Evolutionary conservation across 2,797 vertebrate genomes (phyloP).

Genomic region (Myotis daubentonii): DNA sequence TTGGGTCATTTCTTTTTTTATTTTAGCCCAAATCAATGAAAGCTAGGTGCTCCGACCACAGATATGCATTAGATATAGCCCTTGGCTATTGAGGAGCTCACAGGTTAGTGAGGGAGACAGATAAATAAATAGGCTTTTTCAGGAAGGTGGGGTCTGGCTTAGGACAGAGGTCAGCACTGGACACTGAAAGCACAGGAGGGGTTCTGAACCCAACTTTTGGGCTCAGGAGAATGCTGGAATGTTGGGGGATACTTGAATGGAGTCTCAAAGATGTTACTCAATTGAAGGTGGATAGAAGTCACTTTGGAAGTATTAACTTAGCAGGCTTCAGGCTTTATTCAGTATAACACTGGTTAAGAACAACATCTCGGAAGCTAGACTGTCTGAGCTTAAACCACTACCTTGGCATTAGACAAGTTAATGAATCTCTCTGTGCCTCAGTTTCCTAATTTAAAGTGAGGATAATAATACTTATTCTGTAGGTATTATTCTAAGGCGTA

Average conservation of each 20-base stretch:
- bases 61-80: not conserved
- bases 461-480: not conserved
- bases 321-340: not conserved
- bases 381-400: not conserved
- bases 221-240: not conserved
- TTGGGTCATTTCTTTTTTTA: conserved; percentile 3
- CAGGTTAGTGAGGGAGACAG: not conserved
- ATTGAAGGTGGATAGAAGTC: not conserved
- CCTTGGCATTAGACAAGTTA: not conserved
- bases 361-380: not conserved
- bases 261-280: not conserved
- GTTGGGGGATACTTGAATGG: not conserved
- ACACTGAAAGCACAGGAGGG: not conserved
- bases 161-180: no score
- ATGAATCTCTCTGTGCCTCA: not conserved
- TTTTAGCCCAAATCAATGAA: not conserved
- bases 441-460: not conserved
- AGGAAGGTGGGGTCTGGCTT: not conserved
- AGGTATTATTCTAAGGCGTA: not conserved
- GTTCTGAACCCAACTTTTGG: no score
- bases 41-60: not conserved
- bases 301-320: not conserved
- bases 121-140: not conserved
- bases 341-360: not conserved
- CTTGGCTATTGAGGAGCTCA: not conserved